Base-by-base conservation (phyloP, 1,140 invertebrate genomes). In the Drosophila parvula region DNA sequence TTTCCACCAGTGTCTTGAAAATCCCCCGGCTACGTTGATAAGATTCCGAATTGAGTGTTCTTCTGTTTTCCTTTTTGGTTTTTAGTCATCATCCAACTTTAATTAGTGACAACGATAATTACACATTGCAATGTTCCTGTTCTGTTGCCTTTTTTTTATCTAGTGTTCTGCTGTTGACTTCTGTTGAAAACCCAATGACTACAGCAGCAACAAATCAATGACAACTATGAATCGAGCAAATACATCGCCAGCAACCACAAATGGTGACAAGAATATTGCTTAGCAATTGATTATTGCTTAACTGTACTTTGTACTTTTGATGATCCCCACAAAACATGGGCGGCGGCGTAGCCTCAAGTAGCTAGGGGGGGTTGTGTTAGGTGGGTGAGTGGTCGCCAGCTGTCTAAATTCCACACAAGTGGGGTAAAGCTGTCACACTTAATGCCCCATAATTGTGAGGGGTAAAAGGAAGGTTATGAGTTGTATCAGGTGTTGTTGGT, bases 71-170 rank as follows among this genome's bases (percentile, higher is more conserved):
- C n/a, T 18, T 18, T 57, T 70, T 47, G 32, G 45, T 30, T 28
- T 61, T 65, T 60, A 65, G 55, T 55, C 51, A 55, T 73, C 69
- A 71, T 71, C 50, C 75, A 62, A 79, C 84, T 88, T 88, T 88
- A 88, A 88, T 88, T 88, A 88, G 84, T 88, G 84, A 88, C 83
- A 88, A 88, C 83, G 84, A 88, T 83, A 88, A 88, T 88, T 88
- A 88, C 83, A 88, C 83, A 88, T 51, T 58, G 62, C 69, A 55
- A 41, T 78, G 48, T 30, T 45, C 50, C 75, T 75, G 75, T 61
- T 75, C 69, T 75, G 79, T 64, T 53, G 53, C 45, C 43, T 84
- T 89, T 86, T 86, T 86, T 85, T 88, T 88, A 88, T 88, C 84
- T 67, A 34, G 22, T 62, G 32, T 88, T 74, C 45, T 68, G 63